Conservation (phyloP, 2,888 invertebrate species). For the Sturmia bella region DNA sequence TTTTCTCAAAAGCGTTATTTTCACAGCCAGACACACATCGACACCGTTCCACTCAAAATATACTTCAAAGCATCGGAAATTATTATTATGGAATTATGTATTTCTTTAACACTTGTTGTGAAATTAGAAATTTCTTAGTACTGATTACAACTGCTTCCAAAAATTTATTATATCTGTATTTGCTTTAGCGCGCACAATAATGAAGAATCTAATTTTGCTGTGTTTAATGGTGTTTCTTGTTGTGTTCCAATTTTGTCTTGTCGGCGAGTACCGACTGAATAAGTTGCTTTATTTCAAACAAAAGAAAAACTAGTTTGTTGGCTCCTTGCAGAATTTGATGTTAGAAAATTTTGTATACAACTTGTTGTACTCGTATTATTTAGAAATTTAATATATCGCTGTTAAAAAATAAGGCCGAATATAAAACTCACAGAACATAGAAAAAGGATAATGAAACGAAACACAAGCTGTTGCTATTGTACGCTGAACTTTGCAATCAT, state of each 20-base stretch:
- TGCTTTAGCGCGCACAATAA: neutral
- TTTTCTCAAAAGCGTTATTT: no score
- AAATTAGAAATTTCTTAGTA: no score
- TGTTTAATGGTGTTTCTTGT: neutral
- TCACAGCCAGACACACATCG: no score
- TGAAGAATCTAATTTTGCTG: neutral
- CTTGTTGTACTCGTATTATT: slow-evolving; percentile 35
- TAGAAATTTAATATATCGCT: slow-evolving; percentile 58
- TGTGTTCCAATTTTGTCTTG: slow-evolving; percentile 13
- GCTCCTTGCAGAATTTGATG: slow-evolving; percentile 16
- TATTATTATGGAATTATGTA: no score
- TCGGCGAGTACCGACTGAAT: neutral
- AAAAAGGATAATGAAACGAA: slow-evolving; percentile 57
- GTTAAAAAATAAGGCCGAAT: neutral
- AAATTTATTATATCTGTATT: neutral
- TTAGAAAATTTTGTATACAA: slow-evolving; percentile 38
- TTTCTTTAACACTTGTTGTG: no score
- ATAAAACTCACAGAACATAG: neutral
- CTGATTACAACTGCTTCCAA: neutral
- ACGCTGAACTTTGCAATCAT: neutral
- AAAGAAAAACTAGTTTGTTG: slow-evolving; percentile 48
- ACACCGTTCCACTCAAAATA: no score
- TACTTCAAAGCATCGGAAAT: no score
- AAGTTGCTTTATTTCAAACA: slow-evolving; percentile 34
- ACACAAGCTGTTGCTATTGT: slow-evolving; percentile 54